A percentile compares a stretch with the other conserved stretches of the same genome.
These are phyloP conservation scores for Labeo rohita DNA, from an alignment of 2,113 vertebrate genomes.

Conservation along the genomic window DNA sequence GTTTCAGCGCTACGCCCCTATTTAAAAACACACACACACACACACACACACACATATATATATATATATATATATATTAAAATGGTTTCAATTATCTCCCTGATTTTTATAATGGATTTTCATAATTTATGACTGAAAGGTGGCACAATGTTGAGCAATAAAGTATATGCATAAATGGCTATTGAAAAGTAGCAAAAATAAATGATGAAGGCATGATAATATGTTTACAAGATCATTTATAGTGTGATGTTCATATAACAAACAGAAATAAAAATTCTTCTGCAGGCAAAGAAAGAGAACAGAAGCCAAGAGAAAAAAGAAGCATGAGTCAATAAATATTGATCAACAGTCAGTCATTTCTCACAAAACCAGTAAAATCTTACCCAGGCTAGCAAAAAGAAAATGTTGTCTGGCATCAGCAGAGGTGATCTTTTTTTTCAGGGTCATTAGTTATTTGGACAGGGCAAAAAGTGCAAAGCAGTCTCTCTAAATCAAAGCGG, in stretches of 20 bases:
- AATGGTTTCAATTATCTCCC: too few species aligned
- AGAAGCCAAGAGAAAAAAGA: not conserved
- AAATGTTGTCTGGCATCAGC: slow-evolving; percentile 40
- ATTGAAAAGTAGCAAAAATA: not conserved
- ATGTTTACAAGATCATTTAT: not conserved
- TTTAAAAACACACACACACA: too few species aligned
- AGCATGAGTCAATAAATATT: slow-evolving; percentile 58
- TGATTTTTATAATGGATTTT: not conserved
- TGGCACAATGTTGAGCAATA: not conserved
- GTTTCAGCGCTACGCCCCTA: too few species aligned
- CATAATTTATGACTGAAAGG: not conserved
- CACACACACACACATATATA: too few species aligned
- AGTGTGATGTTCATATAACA: not conserved
- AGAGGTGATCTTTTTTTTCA: slow-evolving; percentile 50
- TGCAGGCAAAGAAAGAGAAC: not conserved
- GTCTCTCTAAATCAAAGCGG: slow-evolving; percentile 41
- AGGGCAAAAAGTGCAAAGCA: slow-evolving; percentile 38
- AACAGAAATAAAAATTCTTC: not conserved
- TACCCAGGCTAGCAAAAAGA: slow-evolving; percentile 37
- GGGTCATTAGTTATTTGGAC: slow-evolving; percentile 60
- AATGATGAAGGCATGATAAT: not conserved
- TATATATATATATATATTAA: too few species aligned
- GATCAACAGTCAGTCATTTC: slow-evolving; percentile 55
- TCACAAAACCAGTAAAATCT: slow-evolving; percentile 52
- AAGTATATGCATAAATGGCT: not conserved